Conservation (phyloP, 2,797 vertebrate genomes). For the Fratercula arctica region DNA sequence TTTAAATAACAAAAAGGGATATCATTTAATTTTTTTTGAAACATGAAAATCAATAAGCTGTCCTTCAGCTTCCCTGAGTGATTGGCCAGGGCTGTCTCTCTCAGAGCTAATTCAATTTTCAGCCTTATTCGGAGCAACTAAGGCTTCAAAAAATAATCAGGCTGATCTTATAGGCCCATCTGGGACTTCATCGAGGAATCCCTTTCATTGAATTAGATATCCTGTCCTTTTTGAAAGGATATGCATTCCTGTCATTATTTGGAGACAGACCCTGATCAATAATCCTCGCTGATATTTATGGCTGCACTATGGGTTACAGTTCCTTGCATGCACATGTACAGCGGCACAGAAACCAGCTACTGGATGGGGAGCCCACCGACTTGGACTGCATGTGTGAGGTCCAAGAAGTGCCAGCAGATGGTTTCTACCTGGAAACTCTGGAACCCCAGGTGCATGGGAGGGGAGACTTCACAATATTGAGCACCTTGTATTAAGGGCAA, state of each 20-base stretch:
- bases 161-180: conserved; percentile 56
- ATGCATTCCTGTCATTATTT: conserved; percentile 78
- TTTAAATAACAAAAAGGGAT: conserved; percentile 76
- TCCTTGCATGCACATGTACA: conserved; percentile 67
- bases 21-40: conserved; percentile 78
- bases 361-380: not conserved
- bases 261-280: conserved; percentile 80
- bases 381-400: not conserved
- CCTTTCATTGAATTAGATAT: conserved; percentile 77
- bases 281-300: conserved; percentile 73
- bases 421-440: not conserved
- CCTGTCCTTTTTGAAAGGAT: conserved; percentile 71
- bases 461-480: not conserved
- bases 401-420: not conserved
- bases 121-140: conserved; percentile 15
- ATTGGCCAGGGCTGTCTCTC: conserved; percentile 51
- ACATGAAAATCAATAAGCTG: conserved; percentile 80
- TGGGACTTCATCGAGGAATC: conserved; percentile 65
- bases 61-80: conserved; percentile 74
- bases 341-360: conserved; percentile 43
- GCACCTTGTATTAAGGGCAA: not conserved
- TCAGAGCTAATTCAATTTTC: conserved; percentile 70
- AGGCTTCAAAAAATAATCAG: conserved; percentile 60
- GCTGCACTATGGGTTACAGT: conserved; percentile 61
- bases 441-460: no score